A percentile compares a stretch with the other conserved stretches of the same genome.
These are phyloP conservation scores for Struthidea cinerea DNA, from an alignment of 2,113 vertebrate genomes.

Conservation along the genomic window DNA sequence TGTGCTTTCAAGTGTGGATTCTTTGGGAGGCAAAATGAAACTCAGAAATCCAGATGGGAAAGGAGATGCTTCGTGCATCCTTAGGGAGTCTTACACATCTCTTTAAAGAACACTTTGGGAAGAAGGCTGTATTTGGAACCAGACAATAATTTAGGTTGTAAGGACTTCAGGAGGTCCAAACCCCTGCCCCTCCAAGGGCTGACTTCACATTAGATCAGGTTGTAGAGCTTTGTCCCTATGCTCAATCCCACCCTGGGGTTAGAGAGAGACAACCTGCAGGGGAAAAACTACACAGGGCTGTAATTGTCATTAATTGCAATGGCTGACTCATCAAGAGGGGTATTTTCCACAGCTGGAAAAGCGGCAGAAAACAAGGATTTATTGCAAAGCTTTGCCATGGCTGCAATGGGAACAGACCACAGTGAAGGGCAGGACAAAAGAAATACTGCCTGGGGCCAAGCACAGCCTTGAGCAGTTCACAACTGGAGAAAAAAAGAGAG, in stretches of 20 bases:
- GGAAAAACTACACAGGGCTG: not conserved
- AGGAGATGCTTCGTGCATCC: not conserved
- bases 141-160: not conserved
- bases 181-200: not conserved
- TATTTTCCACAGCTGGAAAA: not conserved
- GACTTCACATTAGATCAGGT: not conserved
- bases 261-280: not conserved
- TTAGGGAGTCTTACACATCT: not conserved
- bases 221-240: not conserved
- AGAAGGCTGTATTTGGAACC: not conserved
- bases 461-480: not conserved
- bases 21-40: slow-evolving; percentile 1
- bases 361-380: not conserved
- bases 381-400: fast-evolving
- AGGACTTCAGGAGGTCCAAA: not conserved
- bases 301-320: not conserved
- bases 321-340: not conserved
- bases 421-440: not conserved
- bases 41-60: not conserved
- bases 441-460: fast-evolving
- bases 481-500: not conserved
- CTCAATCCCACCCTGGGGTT: not conserved
- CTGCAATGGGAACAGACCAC: not conserved
- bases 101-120: not conserved
- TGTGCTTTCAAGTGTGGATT: not conserved